Percentiles rank a stretch among this genome's conserved stretches.
phyloP scores from a whole-genome alignment of 35 echinoderm and acorn worm genomes.

The Lytechinus variegatus region DNA sequence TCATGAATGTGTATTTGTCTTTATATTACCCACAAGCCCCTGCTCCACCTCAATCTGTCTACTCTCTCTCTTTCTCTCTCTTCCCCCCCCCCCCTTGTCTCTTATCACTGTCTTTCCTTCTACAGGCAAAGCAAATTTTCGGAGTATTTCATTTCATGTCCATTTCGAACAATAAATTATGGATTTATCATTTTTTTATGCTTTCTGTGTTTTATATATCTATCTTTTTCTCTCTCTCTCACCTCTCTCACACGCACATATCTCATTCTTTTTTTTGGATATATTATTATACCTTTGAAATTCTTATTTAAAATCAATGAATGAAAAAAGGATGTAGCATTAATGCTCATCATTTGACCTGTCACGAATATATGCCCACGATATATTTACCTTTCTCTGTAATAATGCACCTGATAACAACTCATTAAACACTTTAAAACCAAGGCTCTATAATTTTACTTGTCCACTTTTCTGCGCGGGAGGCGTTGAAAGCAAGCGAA shows the following conservation, averaged over 20 bases:
- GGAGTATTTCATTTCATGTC: too few relatives aligned
- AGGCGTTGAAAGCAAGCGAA: not conserved
- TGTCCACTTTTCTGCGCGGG: not conserved
- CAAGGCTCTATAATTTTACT: not conserved
- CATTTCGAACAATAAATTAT: too few relatives aligned
- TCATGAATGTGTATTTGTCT: not conserved
- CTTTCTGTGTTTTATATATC: too few relatives aligned
- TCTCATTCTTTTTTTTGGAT: too few relatives aligned
- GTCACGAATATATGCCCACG: not conserved
- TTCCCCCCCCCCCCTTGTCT: not conserved
- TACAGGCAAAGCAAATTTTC: too few relatives aligned
- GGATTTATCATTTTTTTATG: too few relatives aligned
- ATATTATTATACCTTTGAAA: too few relatives aligned
- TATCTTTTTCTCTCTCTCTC: not conserved
- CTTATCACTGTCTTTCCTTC: not conserved
- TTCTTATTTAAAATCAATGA: too few relatives aligned
- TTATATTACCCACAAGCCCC: not conserved
- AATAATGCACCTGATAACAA: not conserved
- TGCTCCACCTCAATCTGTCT: not conserved
- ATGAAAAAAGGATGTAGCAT: not conserved
- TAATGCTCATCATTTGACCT: not conserved
- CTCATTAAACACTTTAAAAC: not conserved
- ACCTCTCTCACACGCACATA: not conserved
- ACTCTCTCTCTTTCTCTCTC: conserved; percentile 6
- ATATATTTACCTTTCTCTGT: not conserved